A percentile compares a stretch with the other conserved stretches of the same genome.
Evolutionary conservation across 2,113 vertebrate species (phyloP).

Genomic region (Beaufortia kweichowensis): DNA sequence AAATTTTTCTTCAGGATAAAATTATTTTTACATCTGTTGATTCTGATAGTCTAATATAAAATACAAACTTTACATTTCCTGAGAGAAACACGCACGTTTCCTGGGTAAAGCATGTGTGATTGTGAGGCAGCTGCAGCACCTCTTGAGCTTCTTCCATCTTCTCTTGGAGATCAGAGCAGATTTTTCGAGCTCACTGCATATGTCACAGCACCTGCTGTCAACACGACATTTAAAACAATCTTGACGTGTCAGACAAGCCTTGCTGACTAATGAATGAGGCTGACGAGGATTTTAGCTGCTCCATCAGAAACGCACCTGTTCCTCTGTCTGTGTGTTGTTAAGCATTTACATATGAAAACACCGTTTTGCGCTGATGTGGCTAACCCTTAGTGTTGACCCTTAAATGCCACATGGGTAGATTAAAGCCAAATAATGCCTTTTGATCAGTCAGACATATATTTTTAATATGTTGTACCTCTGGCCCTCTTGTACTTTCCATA

Average conservation of each 20-base stretch:
- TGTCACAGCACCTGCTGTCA: constrained; percentile 33
- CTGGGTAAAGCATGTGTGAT: background rate
- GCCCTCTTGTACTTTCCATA: background rate
- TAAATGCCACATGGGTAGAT: too few species aligned
- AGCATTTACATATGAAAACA: background rate
- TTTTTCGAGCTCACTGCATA: constrained; percentile 11
- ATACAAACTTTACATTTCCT: background rate
- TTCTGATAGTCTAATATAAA: too few species aligned
- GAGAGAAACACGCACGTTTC: background rate
- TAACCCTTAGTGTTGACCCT: background rate
- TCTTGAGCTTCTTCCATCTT: constrained; percentile 2
- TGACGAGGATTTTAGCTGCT: constrained; percentile 17
- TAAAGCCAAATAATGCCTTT: too few species aligned
- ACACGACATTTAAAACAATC: background rate
- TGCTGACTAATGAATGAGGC: constrained; percentile 30
- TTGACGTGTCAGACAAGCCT: constrained; percentile 1
- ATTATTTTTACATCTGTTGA: too few species aligned
- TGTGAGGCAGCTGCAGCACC: background rate
- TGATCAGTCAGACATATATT: background rate
- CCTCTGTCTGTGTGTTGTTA: background rate
- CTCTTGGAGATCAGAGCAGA: constrained; percentile 3
- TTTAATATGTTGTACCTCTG: background rate
- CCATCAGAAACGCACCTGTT: constrained; percentile 34
- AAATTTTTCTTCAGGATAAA: too few species aligned
- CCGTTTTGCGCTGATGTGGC: background rate